Percentiles rank a stretch among this genome's conserved stretches.
Conservation (phyloP, 2,113 vertebrate species). For the Tympanuchus pallidicinctus region DNA sequence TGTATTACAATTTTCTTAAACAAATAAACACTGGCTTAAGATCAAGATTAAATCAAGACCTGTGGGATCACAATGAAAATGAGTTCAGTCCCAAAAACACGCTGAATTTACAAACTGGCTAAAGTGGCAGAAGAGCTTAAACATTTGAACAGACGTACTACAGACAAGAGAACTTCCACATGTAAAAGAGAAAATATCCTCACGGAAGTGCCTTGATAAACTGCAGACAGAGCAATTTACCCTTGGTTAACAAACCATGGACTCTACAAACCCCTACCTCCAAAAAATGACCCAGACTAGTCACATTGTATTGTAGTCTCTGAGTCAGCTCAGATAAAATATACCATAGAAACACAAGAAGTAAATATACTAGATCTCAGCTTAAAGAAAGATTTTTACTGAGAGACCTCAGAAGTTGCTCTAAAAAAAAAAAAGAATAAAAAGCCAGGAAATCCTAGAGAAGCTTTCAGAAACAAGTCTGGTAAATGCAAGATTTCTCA, state of each 20-base stretch:
- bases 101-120: background rate
- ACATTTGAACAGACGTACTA: background rate
- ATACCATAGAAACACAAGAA: background rate
- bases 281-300: background rate
- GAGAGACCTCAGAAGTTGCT: background rate
- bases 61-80: background rate
- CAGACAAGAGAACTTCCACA: background rate
- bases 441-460: background rate
- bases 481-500: background rate
- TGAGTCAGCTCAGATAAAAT: background rate
- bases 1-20: background rate
- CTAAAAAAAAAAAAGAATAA: background rate
- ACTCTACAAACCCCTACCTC: background rate
- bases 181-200: background rate
- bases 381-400: background rate
- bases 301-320: background rate
- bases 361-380: background rate
- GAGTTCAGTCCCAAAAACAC: background rate
- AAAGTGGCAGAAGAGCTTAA: background rate
- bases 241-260: background rate
- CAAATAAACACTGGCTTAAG: background rate
- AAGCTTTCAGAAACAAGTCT: background rate
- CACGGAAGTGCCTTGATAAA: background rate
- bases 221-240: background rate
- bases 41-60: background rate